These are phyloP conservation scores for Labeo catla DNA, from an alignment of 2,113 vertebrate genomes.

Conservation along the genomic window DNA sequence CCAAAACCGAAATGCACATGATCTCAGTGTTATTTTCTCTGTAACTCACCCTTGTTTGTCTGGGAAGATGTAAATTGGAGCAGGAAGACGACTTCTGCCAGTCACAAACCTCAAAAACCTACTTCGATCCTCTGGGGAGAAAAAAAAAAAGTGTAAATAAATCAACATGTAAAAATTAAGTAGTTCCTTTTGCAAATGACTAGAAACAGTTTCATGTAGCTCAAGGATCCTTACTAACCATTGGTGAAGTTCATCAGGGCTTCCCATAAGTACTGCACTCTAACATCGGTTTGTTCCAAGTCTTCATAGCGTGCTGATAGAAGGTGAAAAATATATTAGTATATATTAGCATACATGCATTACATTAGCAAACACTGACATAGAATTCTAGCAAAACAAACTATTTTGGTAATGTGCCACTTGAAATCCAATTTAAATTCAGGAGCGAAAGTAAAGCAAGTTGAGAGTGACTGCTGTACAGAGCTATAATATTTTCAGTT, in stretches of 20 bases:
- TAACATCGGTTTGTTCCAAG: slow-evolving; percentile 85
- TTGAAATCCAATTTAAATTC: neutral
- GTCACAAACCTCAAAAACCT: slow-evolving; percentile 97
- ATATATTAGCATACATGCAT: neutral
- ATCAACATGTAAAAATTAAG: neutral
- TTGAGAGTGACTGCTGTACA: neutral
- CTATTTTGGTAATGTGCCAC: neutral
- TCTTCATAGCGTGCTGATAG: slow-evolving; percentile 91
- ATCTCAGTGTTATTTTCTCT: neutral
- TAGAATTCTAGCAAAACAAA: neutral
- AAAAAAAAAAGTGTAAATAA: slow-evolving; percentile 1
- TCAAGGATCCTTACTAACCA: slow-evolving; percentile 73
- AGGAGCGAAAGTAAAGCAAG: neutral
- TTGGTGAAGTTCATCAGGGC: slow-evolving; percentile 97
- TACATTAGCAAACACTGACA: neutral
- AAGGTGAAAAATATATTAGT: slow-evolving; percentile 22
- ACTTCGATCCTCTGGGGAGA: slow-evolving; percentile 95
- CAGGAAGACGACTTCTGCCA: slow-evolving; percentile 94
- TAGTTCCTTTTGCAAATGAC: neutral
- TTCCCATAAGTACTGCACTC: slow-evolving; percentile 96
- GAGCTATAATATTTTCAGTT: neutral
- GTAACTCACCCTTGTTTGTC: slow-evolving; percentile 87
- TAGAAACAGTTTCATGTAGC: neutral
- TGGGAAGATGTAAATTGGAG: slow-evolving; percentile 93
- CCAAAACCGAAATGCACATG: neutral